A percentile compares a stretch with the other conserved stretches of the same genome.
These are phyloP conservation scores for Meandrina meandrites DNA, from an alignment of 92 coral and sea anemone species.

Conservation along the genomic window DNA sequence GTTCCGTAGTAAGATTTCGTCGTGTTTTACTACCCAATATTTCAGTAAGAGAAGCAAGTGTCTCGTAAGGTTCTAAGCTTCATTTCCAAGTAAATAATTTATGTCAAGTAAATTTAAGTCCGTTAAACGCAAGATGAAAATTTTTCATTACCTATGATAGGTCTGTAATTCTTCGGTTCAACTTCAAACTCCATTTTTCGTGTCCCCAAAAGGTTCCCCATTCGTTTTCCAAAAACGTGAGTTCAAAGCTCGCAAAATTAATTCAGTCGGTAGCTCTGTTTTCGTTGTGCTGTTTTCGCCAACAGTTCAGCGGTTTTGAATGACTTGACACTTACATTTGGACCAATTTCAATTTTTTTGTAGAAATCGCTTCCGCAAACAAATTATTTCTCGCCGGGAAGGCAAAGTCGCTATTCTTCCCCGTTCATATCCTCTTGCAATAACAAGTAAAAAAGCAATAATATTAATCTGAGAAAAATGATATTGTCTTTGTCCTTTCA, in stretches of 20 bases:
- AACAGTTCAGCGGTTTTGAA: background rate
- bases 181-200: background rate
- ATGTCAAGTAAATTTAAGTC: background rate
- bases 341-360: background rate
- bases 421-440: too few species aligned
- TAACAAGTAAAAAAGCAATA: too few species aligned
- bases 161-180: background rate
- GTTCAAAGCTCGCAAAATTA: background rate
- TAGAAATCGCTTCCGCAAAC: background rate
- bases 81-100: background rate
- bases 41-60: background rate
- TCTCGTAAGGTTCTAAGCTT: background rate
- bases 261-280: background rate
- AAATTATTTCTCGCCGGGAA: background rate
- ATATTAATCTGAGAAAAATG: too few species aligned
- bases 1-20: background rate
- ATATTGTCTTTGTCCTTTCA: too few species aligned
- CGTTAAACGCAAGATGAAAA: background rate
- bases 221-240: background rate
- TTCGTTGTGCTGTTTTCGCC: background rate
- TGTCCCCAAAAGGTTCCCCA: constrained; percentile 3
- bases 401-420: background rate
- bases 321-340: background rate
- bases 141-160: background rate
- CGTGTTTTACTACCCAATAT: background rate